Percentiles rank a stretch among this genome's conserved stretches.
phyloP scores from a whole-genome alignment of 2,888 invertebrate genomes.

The Congeria kusceri region DNA sequence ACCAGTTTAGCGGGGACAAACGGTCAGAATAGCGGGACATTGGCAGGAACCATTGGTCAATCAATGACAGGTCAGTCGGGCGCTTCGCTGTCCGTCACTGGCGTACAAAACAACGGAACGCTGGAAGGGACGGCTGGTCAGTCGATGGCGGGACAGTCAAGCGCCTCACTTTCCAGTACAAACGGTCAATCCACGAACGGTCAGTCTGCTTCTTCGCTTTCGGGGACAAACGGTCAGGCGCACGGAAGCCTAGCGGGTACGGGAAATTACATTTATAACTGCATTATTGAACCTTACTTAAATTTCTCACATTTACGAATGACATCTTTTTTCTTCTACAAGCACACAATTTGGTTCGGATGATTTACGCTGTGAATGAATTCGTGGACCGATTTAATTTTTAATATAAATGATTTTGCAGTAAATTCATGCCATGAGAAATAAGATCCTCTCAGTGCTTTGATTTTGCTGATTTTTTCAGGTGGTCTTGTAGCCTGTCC shows the following conservation, averaged over 20 bases:
- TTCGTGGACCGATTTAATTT: too few species aligned
- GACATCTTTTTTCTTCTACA: too few species aligned
- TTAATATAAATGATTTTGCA: too few species aligned
- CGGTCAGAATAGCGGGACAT: neutral
- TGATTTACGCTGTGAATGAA: too few species aligned
- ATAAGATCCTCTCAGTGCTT: neutral
- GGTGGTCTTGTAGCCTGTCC: constrained; percentile 23
- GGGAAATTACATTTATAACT: too few species aligned
- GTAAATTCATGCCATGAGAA: too few species aligned
- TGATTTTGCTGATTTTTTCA: neutral
- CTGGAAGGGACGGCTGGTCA: constrained; percentile 13
- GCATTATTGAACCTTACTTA: too few species aligned
- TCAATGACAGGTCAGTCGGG: constrained; percentile 13
- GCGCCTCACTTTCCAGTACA: neutral
- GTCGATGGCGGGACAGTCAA: constrained; percentile 12
- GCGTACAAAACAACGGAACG: constrained; percentile 10
- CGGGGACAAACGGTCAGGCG: constrained; percentile 5
- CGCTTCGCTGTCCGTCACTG: neutral
- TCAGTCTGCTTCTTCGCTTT: constrained; percentile 14
- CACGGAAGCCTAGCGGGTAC: constrained; percentile 4
- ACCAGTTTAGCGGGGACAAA: constrained; percentile 6
- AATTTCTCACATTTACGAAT: too few species aligned
- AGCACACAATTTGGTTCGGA: too few species aligned
- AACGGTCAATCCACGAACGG: neutral
- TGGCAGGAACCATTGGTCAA: neutral